phyloP scores from a whole-genome alignment of 2,113 vertebrate genomes.

The Gadus chalcogrammus region DNA sequence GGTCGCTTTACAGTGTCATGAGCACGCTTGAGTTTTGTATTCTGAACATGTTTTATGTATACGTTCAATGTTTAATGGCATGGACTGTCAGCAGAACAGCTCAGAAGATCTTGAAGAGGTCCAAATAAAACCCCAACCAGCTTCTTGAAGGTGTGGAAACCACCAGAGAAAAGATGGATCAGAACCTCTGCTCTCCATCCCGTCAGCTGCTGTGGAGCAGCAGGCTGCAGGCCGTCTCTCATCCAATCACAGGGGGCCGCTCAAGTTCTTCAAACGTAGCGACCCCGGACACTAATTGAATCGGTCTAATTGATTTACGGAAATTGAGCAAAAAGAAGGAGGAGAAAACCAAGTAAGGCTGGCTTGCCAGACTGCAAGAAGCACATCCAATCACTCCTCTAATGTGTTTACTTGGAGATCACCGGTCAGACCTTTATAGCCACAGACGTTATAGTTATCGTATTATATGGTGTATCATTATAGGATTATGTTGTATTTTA shows the following conservation, averaged over 20 bases:
- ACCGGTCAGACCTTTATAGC: conserved; percentile 41
- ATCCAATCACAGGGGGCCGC: conserved; percentile 25
- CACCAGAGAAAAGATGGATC: too few relatives aligned
- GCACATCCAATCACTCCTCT: conserved; percentile 41
- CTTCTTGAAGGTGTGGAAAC: too few relatives aligned
- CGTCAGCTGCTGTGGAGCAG: conserved; percentile 28
- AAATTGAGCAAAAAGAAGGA: not conserved
- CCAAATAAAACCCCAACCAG: too few relatives aligned
- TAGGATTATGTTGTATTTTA: too few relatives aligned
- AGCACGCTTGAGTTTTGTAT: too few relatives aligned
- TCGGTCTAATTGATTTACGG: conserved; percentile 43
- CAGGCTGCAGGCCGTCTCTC: conserved; percentile 39
- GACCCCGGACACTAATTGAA: conserved; percentile 57
- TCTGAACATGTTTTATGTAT: too few relatives aligned
- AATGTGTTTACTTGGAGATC: conserved; percentile 58
- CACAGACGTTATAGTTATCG: not conserved
- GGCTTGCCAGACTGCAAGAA: conserved; percentile 45
- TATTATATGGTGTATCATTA: too few relatives aligned
- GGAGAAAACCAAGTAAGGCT: conserved; percentile 13
- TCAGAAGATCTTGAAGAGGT: too few relatives aligned
- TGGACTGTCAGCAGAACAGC: too few relatives aligned
- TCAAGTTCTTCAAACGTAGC: conserved; percentile 49
- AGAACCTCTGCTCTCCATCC: conserved; percentile 32
- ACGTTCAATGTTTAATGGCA: too few relatives aligned
- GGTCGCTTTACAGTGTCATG: too few relatives aligned